Conservation (phyloP, 1,140 invertebrate genomes). For the Druon quercuslanigerum region DNA sequence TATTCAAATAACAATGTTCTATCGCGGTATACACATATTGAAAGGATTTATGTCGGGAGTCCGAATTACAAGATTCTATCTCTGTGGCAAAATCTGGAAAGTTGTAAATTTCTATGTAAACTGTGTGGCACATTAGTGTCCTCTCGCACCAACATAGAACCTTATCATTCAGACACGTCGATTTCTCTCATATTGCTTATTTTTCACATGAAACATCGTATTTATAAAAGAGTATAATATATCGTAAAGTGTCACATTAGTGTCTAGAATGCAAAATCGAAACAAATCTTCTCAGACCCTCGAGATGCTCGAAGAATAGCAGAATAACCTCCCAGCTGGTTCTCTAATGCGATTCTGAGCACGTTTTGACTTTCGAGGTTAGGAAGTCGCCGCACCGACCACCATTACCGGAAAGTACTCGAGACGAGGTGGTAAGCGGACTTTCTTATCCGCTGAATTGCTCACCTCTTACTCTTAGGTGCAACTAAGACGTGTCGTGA, state of each 20-base stretch:
- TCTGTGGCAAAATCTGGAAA: too few relatives aligned
- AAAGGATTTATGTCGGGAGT: too few relatives aligned
- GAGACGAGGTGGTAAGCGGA: constrained; percentile 25
- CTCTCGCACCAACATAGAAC: too few relatives aligned
- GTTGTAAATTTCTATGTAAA: too few relatives aligned
- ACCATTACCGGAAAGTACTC: constrained; percentile 18
- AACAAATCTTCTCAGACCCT: not conserved
- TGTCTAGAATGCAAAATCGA: not conserved
- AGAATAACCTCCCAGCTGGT: not conserved
- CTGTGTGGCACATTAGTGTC: too few relatives aligned
- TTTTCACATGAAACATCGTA: not conserved
- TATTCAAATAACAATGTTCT: too few relatives aligned
- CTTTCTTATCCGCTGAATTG: constrained; percentile 19
- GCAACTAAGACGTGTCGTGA: not conserved
- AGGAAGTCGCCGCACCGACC: constrained; percentile 11
- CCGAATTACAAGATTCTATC: too few relatives aligned
- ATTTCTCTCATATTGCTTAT: too few relatives aligned
- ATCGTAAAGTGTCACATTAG: not conserved
- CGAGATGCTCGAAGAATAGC: not conserved
- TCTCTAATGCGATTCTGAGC: not conserved
- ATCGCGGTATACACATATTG: too few relatives aligned
- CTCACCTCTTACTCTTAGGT: not conserved
- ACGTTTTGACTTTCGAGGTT: constrained; percentile 27
- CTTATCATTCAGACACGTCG: too few relatives aligned
- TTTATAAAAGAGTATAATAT: not conserved